Evolutionary conservation across 2,797 vertebrate species (phyloP), one percentile per base, ranked within the genome.

Genomic region (Podarcis lilfordi): DNA sequence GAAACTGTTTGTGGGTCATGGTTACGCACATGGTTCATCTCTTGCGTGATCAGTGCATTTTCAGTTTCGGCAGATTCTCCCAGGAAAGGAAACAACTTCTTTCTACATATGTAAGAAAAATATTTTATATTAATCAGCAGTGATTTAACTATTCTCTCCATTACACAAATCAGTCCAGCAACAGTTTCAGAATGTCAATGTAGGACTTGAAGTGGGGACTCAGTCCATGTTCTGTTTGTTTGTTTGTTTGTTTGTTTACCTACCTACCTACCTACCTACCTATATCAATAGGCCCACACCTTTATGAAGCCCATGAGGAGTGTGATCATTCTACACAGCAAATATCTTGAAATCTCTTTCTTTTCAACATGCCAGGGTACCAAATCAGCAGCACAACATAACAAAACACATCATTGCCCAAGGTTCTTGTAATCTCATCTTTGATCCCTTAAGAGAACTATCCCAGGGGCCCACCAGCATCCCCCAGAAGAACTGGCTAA

Each of bases 51-150:
- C 91, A 95, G 95, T 89, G 91, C 90, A 45, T 88, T 94, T 85
- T 93, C 90, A 13, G 90, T 92, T 91, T 96, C 94, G 85, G 97
- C 95, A 88, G 55, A 94, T 90, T 97, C 96, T 93, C 95, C 95
- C 79, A 96, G 86, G 86, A 95, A 95, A 94, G 96, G 96, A 94
- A 95, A 94, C 91, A 97, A 95, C 89, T 96, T 97, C 95, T 96
- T 96, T 94, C 97, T 98, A 90, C 82, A 91, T 76, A 94, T 85
- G 91, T 84, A 88, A 92, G 80, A 87, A 91, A 92, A 80, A 80
- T 80, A 37, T 76, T 93, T 84, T 91, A 40, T 92, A 43, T 29
- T 55, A 8, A 86, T 90, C 69, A 95, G 76, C 59, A 80, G 76
- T 43, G 61, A 86, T n/a, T 45, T 79, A 21, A 40, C 23, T 29